Percentiles rank a stretch among this genome's conserved stretches.
These are phyloP conservation scores for Ectemnius continuus DNA, from an alignment of 2,888 invertebrate genomes.

Conservation along the genomic window DNA sequence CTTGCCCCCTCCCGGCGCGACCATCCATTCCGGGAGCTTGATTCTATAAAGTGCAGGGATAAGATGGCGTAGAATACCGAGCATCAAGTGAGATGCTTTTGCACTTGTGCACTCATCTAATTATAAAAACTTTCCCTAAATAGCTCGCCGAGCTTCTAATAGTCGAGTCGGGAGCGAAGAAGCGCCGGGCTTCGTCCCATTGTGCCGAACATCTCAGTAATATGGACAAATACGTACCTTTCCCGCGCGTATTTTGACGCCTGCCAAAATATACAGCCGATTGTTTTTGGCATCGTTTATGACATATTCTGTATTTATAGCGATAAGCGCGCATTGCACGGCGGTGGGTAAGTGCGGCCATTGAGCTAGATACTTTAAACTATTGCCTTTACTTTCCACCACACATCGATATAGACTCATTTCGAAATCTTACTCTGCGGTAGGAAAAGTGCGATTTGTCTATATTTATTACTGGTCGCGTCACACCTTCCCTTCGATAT, in stretches of 20 bases:
- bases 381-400: neutral
- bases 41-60: slow-evolving; percentile 1
- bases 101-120: slow-evolving; percentile 19
- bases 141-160: neutral
- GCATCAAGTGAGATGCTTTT: slow-evolving; percentile 27
- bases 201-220: slow-evolving; percentile 9
- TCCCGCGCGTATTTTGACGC: slow-evolving; percentile 48
- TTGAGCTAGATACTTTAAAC: slow-evolving; percentile 22
- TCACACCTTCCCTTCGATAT: no score
- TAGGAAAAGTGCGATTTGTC: no score
- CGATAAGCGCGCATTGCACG: slow-evolving; percentile 31
- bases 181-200: slow-evolving; percentile 7
- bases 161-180: neutral
- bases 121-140: slow-evolving; percentile 16
- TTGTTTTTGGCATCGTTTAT: slow-evolving; percentile 49
- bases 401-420: neutral
- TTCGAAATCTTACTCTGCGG: no score
- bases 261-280: slow-evolving; percentile 20
- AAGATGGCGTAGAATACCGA: slow-evolving; percentile 60
- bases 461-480: no score
- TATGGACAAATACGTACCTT: slow-evolving; percentile 34
- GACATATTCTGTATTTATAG: slow-evolving; percentile 60
- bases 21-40: no score
- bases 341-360: slow-evolving; percentile 48
- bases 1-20: no score